Percentiles rank a stretch among this genome's conserved stretches.
Evolutionary conservation across 23 tunicate species (phyloP).

Genomic region (Halocynthia aurantium): DNA sequence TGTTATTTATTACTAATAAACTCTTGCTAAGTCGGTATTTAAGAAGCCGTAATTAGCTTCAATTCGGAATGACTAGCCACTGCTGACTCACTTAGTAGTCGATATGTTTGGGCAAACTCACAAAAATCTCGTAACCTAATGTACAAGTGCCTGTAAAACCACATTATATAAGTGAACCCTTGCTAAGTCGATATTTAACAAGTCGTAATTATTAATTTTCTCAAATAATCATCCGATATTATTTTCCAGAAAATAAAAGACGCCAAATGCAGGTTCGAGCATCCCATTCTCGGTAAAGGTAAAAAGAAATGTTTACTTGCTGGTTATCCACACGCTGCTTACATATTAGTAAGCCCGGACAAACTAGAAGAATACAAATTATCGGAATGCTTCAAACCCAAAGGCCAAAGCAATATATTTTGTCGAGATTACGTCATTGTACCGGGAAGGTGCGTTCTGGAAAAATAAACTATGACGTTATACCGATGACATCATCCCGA

Average conservation of each 20-base stretch:
- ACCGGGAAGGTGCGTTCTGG: slow-evolving; percentile 17
- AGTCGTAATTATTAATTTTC: background rate
- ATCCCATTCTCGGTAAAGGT: background rate
- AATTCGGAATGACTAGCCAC: no score
- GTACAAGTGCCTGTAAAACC: no score
- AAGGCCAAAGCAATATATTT: background rate
- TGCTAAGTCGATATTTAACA: no score
- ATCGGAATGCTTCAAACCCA: background rate
- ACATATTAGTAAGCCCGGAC: background rate
- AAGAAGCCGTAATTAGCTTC: no score
- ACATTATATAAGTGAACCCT: no score
- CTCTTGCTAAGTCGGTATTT: no score
- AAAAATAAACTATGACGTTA: background rate
- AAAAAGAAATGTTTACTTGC: slow-evolving; percentile 1
- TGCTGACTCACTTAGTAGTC: no score
- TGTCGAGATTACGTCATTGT: slow-evolving; percentile 19
- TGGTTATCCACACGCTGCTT: slow-evolving; percentile 27
- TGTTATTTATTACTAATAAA: no score
- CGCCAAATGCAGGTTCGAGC: background rate
- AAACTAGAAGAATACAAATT: background rate
- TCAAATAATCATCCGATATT: background rate
- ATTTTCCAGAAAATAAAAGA: background rate
- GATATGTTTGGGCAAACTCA: no score
- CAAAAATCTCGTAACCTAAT: no score
- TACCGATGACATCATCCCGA: no score